Conservation (phyloP, 2,888 invertebrate species). For the Eristalis arbustorum region DNA sequence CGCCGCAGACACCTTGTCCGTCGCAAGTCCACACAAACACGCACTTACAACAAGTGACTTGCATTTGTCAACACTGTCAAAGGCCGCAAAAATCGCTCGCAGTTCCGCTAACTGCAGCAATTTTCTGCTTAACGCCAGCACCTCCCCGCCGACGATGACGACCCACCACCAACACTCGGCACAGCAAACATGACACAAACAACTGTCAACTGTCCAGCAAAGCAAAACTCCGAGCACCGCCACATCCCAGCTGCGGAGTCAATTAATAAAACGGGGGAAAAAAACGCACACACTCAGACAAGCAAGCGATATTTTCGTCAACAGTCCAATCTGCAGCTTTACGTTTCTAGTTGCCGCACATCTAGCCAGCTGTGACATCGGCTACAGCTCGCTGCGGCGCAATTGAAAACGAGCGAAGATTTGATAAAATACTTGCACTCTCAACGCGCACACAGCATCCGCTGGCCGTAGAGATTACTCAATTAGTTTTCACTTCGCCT, state of each 20-base stretch:
- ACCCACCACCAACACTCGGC: neutral
- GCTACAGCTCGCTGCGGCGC: slow-evolving; percentile 16
- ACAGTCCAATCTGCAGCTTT: neutral
- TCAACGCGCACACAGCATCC: slow-evolving; percentile 42
- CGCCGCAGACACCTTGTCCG: too few relatives aligned
- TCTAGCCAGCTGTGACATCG: neutral
- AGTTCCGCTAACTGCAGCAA: neutral
- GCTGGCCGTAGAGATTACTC: slow-evolving; percentile 48
- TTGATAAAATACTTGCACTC: slow-evolving; percentile 64
- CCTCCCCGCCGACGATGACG: neutral
- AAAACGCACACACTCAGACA: neutral
- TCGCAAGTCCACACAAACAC: neutral
- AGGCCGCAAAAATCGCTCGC: neutral
- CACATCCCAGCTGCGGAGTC: neutral
- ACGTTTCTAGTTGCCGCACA: neutral
- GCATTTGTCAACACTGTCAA: neutral
- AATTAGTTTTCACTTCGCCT: slow-evolving; percentile 63
- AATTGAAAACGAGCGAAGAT: slow-evolving; percentile 53
- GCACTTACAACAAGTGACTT: neutral
- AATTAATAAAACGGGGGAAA: neutral
- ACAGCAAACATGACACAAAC: neutral
- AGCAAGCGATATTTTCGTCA: neutral
- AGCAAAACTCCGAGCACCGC: neutral
- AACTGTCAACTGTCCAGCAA: neutral
- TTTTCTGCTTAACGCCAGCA: neutral